Evolutionary conservation across 2,797 vertebrate genomes (phyloP).

Genomic region (Enteromius treurensis): DNA sequence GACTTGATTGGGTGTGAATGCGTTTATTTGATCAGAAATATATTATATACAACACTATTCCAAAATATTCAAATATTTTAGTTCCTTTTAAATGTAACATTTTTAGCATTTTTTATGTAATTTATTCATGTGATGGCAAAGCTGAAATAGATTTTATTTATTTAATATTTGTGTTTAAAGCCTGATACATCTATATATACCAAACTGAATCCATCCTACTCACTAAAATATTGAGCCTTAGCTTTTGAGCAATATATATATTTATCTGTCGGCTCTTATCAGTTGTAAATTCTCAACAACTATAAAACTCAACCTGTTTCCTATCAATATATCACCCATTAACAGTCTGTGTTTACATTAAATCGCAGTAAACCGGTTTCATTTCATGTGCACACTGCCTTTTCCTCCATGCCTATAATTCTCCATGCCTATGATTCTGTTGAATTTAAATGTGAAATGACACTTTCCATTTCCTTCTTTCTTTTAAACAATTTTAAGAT

Average conservation of each 20-base stretch:
- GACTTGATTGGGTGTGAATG: no score
- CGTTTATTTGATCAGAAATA: background rate
- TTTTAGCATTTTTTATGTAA: background rate
- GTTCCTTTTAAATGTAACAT: background rate
- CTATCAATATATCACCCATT: slow-evolving; percentile 19
- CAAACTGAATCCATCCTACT: background rate
- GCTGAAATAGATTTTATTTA: background rate
- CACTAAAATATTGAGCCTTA: background rate
- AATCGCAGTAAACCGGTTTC: background rate
- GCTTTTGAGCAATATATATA: background rate
- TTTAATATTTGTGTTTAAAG: background rate
- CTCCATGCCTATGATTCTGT: background rate
- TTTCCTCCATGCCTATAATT: background rate
- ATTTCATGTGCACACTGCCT: background rate
- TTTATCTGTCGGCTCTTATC: background rate
- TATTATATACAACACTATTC: background rate
- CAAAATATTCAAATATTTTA: background rate
- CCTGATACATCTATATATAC: background rate
- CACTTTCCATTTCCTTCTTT: background rate
- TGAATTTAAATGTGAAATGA: background rate
- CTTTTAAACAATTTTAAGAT: background rate
- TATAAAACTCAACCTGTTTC: slow-evolving; percentile 14
- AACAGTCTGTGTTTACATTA: slow-evolving; percentile 2
- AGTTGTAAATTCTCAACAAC: background rate
- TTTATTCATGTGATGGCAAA: background rate